These are phyloP conservation scores for Elanoides forficatus DNA, from an alignment of 2,113 vertebrate genomes.

Conservation along the genomic window DNA sequence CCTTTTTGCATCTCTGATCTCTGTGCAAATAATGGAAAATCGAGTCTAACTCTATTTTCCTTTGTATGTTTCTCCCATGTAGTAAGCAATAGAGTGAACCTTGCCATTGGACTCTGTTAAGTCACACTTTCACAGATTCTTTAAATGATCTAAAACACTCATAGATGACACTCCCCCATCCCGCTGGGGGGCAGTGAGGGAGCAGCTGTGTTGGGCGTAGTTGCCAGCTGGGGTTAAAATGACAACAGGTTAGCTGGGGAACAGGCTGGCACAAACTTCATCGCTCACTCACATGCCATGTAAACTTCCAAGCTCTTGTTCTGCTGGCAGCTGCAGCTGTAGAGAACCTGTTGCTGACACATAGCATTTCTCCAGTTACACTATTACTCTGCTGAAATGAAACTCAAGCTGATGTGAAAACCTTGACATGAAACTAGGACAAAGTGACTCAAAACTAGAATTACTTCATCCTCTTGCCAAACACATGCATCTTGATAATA, in stretches of 20 bases:
- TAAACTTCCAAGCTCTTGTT: not conserved
- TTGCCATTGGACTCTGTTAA: no score
- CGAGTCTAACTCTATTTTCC: no score
- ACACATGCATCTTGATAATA: not conserved
- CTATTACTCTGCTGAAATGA: not conserved
- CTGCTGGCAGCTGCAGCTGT: not conserved
- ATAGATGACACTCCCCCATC: not conserved
- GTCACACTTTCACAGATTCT: no score
- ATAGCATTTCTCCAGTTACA: not conserved
- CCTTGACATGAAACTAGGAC: not conserved
- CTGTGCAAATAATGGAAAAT: no score
- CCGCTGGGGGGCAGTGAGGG: rapidly evolving
- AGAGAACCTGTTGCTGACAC: not conserved
- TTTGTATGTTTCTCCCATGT: no score
- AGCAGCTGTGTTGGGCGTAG: not conserved
- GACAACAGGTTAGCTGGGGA: not conserved
- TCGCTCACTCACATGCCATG: not conserved
- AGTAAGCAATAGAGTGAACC: no score
- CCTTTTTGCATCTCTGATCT: no score
- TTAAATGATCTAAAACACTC: no score
- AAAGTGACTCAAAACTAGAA: not conserved
- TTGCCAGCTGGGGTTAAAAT: not conserved
- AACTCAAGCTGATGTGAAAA: not conserved
- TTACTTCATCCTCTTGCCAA: not conserved
- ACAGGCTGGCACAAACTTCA: not conserved